Evolutionary conservation across 2,113 vertebrate species (phyloP), one percentile per base, ranked within the genome.

Genomic region (Indri indri): DNA sequence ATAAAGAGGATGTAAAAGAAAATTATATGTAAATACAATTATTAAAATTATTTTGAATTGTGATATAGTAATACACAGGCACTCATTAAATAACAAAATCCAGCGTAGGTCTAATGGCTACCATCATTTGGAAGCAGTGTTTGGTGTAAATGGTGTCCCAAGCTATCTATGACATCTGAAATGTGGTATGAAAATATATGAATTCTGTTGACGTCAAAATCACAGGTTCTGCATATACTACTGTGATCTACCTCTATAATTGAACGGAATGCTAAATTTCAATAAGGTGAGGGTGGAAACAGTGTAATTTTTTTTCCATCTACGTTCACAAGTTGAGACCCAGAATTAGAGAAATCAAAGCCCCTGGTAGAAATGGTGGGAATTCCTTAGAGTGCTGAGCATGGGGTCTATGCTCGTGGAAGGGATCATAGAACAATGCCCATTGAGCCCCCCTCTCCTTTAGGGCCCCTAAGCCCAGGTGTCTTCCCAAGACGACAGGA

Each of bases 21-120:
- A 91, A 81, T 57, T 90, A 80, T 45, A 88, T 85, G 88, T 91
- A 63, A 92, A 85, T 66, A 71, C 5, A 90, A 45, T 40, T 50
- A 68, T 84, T n/a, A 92, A 83, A 61, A 54, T 63, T 5, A 37
- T 50, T 61, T 70, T 68, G 63, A 71, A 70, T 22, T 90, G 4
- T 73, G 45, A 63, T 47, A 47, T 8, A 68, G 82, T 27, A 80
- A 34, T 52, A 45, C 23, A 11, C 3, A n/a, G 2, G 82, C 8
- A 71, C 22, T 92, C 8, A 68, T 80, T 76, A 84, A 93, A n/a
- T 42, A 82, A 92, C 37, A 95, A 74, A 93, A 81, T 65, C 40
- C 65, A 59, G 25, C 54, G 27, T 18, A 40, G n/a, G 2, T 74
- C 37, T 37, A 23, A 59, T 74, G 57, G 61, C 59, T 73, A 66